These are phyloP conservation scores for Dasyprocta punctata DNA, from an alignment of 2,113 vertebrate genomes.

Conservation along the genomic window DNA sequence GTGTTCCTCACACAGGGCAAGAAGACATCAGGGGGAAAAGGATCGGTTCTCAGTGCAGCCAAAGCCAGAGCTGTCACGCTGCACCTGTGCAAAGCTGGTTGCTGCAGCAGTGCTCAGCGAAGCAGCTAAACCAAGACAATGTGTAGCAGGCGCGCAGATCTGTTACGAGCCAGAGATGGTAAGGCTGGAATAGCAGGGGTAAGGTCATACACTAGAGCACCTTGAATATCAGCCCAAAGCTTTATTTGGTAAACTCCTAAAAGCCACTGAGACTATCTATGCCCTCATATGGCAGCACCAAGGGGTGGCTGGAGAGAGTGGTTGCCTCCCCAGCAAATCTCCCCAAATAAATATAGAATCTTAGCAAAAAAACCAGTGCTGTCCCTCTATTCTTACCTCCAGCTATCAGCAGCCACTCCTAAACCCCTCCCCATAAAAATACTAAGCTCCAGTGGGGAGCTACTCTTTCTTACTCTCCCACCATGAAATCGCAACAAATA, in stretches of 20 bases:
- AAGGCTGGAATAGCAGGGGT: neutral
- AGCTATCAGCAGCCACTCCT: neutral
- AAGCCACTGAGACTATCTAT: neutral
- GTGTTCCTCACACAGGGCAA: too few species aligned
- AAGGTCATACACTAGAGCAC: rapidly evolving
- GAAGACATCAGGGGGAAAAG: neutral
- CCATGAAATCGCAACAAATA: neutral
- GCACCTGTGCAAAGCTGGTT: neutral
- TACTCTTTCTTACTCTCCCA: neutral
- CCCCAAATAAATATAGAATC: neutral
- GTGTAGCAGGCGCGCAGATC: neutral
- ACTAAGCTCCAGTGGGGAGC: neutral
- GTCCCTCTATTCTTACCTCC: neutral
- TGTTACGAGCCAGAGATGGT: neutral
- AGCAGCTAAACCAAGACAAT: neutral
- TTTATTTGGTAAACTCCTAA: neutral
- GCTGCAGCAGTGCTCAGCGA: neutral
- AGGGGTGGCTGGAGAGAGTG: neutral
- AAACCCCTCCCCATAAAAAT: neutral
- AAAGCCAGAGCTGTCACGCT: neutral
- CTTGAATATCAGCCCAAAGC: neutral
- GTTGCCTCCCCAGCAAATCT: neutral
- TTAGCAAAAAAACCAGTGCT: neutral
- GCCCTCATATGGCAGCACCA: neutral
- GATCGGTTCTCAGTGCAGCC: neutral